Base-by-base conservation (phyloP, 2,113 vertebrate species). In the Orientallactaga bullata region DNA sequence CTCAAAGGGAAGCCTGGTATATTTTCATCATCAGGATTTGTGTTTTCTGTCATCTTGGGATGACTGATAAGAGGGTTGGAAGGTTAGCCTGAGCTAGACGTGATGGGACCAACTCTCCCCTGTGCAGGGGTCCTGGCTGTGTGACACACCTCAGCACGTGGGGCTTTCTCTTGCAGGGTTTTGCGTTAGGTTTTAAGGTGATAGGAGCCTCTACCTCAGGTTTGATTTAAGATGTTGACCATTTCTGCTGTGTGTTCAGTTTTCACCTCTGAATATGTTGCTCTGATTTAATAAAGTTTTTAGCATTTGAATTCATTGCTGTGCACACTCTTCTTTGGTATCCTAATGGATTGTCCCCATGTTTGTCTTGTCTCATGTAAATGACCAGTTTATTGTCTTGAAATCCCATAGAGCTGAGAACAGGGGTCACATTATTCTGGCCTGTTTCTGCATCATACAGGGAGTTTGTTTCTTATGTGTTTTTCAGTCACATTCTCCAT, bases 271-370 rank as follows among this genome's bases (percentile, higher is more conserved):
- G n/a, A n/a, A n/a, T 21, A 18, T 47, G 63, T 76, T 32, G 39
- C 35, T 76, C 58, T 58, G 12, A 35, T 68, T 92, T 61, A 95
- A 95, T 94, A 88, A 91, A 94, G 66, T 61, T 58, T 2, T 28
- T 11, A 6, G 17, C 21, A 23, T 37, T 92, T 69, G 30, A 15
- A 32, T 66, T 30, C 58, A 16, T 20, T 5, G 17, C 6, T 35
- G 28, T 28, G 30, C 13, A 55, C 13, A 23, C n/a, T 74, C 0
- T 42, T 28, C 21, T 10, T 86, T 30, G 3, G 17, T 3, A 13
- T 35, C 23, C 32, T 16, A 3, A 7, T 35, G 30, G 42, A 37
- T 69, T 16, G 20, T 24, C 24, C 12, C 23, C 7, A 7, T 63
- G 23, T 23, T 63, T 63, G 61, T 2, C 20, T 17, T 32, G 16